These are phyloP conservation scores for Trichacis sp. DNA, from an alignment of 2,888 invertebrate species.

Conservation along the genomic window DNA sequence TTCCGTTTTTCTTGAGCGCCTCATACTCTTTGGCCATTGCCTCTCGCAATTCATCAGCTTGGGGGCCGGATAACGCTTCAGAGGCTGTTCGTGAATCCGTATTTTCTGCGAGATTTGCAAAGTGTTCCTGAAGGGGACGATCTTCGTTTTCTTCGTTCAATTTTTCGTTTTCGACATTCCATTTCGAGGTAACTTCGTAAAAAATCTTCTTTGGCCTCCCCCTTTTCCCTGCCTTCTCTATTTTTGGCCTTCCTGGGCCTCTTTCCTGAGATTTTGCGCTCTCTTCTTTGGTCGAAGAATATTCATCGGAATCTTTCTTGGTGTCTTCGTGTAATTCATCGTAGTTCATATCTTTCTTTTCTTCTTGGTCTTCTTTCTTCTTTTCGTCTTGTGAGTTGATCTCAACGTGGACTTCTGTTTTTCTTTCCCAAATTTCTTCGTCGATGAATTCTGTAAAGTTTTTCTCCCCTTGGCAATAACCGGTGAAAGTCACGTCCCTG, in stretches of 20 bases:
- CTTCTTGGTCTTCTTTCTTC: too few species aligned
- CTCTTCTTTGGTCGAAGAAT: too few species aligned
- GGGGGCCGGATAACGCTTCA: conserved; percentile 1
- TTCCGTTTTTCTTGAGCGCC: conserved; percentile 8
- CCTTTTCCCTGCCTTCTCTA: conserved; percentile 14
- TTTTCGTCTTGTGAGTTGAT: too few species aligned
- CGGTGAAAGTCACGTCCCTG: conserved; percentile 1
- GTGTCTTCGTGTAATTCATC: too few species aligned
- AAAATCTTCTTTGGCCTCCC: conserved; percentile 14
- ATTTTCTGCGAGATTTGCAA: conserved; percentile 6
- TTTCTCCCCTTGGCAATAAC: neutral
- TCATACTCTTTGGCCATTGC: conserved; percentile 20
- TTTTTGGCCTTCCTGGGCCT: conserved; percentile 17
- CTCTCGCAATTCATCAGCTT: conserved; percentile 13
- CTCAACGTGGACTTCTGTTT: too few species aligned
- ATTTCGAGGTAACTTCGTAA: too few species aligned
- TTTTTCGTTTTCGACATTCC: too few species aligned
- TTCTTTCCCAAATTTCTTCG: too few species aligned
- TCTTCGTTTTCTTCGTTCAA: conserved; percentile 5
- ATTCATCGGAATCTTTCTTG: too few species aligned
- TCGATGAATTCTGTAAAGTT: neutral
- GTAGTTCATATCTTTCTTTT: too few species aligned
- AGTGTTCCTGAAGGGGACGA: neutral
- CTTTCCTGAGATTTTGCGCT: too few species aligned
- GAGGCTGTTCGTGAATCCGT: neutral